Evolutionary conservation across 2,888 invertebrate genomes (phyloP).

Genomic region (Chrysolina haemoptera): DNA sequence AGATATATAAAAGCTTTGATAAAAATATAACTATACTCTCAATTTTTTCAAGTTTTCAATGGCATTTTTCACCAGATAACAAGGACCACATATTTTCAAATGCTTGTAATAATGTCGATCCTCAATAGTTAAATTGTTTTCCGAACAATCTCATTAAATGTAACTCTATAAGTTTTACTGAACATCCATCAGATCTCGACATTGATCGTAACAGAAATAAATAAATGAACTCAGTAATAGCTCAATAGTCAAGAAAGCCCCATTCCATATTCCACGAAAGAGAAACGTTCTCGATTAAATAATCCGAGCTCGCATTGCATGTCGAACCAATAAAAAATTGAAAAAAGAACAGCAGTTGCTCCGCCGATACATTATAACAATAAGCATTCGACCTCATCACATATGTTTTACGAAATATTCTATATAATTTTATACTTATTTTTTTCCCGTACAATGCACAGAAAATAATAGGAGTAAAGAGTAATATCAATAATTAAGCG

Average conservation of each 20-base stretch:
- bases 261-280: slow-evolving; percentile 24
- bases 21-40: too few species aligned
- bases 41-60: too few species aligned
- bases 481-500: slow-evolving; percentile 70
- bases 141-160: too few species aligned
- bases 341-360: slow-evolving; percentile 60
- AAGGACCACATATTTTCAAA: too few species aligned
- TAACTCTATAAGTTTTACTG: neutral
- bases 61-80: too few species aligned
- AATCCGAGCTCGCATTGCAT: slow-evolving; percentile 54
- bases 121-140: too few species aligned
- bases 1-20: too few species aligned
- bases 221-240: slow-evolving; percentile 8
- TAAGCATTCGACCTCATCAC: slow-evolving; percentile 61
- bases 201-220: neutral
- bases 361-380: slow-evolving; percentile 62
- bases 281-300: slow-evolving; percentile 31
- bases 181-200: neutral
- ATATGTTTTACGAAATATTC: slow-evolving; percentile 69
- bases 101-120: too few species aligned
- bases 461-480: slow-evolving; percentile 69
- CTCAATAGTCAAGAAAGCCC: slow-evolving; percentile 13
- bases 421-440: slow-evolving; percentile 69
- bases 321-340: slow-evolving; percentile 59
- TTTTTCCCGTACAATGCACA: slow-evolving; percentile 70